Conservation (phyloP, 2,797 vertebrate species). For the Synanceia verrucosa region DNA sequence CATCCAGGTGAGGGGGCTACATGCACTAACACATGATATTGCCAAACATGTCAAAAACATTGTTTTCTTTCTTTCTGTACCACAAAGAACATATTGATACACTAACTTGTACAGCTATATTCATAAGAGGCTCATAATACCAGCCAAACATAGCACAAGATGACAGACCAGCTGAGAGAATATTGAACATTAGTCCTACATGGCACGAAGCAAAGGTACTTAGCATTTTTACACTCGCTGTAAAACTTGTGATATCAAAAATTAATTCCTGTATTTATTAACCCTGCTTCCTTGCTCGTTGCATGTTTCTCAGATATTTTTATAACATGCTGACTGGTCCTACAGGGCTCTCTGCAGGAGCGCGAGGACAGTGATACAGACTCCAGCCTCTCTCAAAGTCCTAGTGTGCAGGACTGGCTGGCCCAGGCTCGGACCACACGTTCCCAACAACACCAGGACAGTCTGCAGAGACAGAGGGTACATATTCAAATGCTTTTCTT, state of each 20-base stretch:
- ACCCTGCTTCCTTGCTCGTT: background rate
- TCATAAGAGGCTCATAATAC: background rate
- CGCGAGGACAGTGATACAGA: constrained; percentile 89
- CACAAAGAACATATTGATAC: background rate
- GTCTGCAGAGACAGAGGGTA: constrained; percentile 92
- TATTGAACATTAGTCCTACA: constrained; percentile 51
- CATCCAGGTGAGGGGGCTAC: constrained; percentile 87
- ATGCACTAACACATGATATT: no score
- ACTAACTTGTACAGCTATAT: background rate
- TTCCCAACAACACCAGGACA: constrained; percentile 91
- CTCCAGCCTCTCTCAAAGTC: constrained; percentile 86
- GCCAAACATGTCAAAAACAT: background rate
- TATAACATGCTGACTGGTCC: constrained; percentile 16
- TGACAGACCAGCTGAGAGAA: constrained; percentile 55
- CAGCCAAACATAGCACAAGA: constrained; percentile 65
- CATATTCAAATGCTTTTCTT: background rate
- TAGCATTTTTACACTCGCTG: background rate
- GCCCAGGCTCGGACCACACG: constrained; percentile 88
- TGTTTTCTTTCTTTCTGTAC: background rate
- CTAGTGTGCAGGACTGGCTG: constrained; percentile 95
- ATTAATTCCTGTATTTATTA: background rate
- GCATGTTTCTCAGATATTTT: background rate
- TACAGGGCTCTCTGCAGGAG: constrained; percentile 89
- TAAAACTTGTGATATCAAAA: background rate
- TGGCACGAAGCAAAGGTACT: no score